Evolutionary conservation across 37 sponge, comb jelly and placozoan species (phyloP), one percentile per base, ranked within the genome.

Genomic region (Tethya wilhelma): DNA sequence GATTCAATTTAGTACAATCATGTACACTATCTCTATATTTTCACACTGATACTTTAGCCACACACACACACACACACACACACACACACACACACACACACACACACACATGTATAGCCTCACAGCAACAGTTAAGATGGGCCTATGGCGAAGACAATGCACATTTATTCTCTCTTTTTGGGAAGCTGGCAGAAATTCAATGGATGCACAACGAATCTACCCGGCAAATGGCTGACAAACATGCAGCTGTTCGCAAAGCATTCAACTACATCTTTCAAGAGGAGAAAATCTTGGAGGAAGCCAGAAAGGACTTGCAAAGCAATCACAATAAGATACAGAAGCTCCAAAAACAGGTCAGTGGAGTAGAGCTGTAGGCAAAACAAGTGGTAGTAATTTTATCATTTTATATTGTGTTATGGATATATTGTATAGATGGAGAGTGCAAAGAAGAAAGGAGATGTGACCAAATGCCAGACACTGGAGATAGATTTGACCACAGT

Each of bases 191-290:
- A 3, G 76, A 75, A 7, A 8, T 75, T 31, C 55, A 57, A 31
- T 75, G 76, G 76, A 57, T 75, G 53, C 57, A 57, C 59, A 75
- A 75, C 30, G 76, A 75, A 20, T 17, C 60, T 28, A 5, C 33
- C 6, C 8, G 57, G 25, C 39, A 25, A 32, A 56, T 75, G 37
- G 45, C 40, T n/a, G 62, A 75, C 9, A 75, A 75, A 64, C 83
- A 82, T 34, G 45, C 59, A 19, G 65, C 44, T 11, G 39, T 72
- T n/a, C 30, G 30, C 8, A 72, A 82, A 29, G 73, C 64, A 19
- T 82, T 82, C 65, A 82, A 72, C 42, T 29, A 82, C 5, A 72
- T 82, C 65, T 82, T 39, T 55, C 74, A 82, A 17, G 74, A 82
- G 46, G 83, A 82, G 74, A 71, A 56, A 44, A 38, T 82, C 2